Conservation (phyloP, 2,888 invertebrate genomes). For the Noctua janthe region DNA sequence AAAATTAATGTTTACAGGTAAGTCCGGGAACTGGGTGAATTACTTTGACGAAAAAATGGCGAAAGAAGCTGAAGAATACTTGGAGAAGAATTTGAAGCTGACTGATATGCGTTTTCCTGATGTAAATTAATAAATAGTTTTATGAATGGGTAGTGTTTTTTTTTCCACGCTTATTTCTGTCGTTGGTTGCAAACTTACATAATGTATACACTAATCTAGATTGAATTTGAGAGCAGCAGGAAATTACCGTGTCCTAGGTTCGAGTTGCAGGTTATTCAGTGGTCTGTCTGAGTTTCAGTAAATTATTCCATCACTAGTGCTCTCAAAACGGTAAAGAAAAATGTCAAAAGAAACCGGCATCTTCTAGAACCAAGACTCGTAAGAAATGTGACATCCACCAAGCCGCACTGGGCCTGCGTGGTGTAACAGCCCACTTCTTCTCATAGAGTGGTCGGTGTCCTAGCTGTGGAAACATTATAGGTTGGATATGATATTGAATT, state of each 20-base stretch:
- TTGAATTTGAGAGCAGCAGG: not conserved
- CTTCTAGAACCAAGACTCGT: not conserved
- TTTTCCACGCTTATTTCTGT: not conserved
- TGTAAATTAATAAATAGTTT: conserved; percentile 26
- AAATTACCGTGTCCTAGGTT: not conserved
- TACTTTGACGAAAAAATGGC: conserved; percentile 78
- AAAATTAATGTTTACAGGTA: conserved; percentile 69
- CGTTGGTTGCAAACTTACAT: not conserved
- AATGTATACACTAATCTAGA: too few relatives aligned
- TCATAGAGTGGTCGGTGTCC: too few relatives aligned
- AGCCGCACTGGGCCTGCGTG: too few relatives aligned
- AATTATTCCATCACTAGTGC: not conserved
- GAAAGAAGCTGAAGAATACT: conserved; percentile 76
- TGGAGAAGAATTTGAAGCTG: conserved; percentile 69
- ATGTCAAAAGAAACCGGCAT: not conserved
- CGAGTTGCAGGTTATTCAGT: not conserved
- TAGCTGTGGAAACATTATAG: not conserved
- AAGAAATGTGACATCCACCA: too few relatives aligned
- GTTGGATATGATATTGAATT: not conserved
- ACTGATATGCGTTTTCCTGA: conserved; percentile 75
- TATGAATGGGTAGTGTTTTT: not conserved
- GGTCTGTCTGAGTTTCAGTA: not conserved
- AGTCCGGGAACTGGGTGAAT: conserved; percentile 78
- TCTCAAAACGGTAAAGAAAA: not conserved
- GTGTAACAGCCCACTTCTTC: too few relatives aligned